Percentiles rank a stretch among this genome's conserved stretches.
Evolutionary conservation across 2,888 invertebrate genomes (phyloP).

Genomic region (Cryptosula pallasiana): DNA sequence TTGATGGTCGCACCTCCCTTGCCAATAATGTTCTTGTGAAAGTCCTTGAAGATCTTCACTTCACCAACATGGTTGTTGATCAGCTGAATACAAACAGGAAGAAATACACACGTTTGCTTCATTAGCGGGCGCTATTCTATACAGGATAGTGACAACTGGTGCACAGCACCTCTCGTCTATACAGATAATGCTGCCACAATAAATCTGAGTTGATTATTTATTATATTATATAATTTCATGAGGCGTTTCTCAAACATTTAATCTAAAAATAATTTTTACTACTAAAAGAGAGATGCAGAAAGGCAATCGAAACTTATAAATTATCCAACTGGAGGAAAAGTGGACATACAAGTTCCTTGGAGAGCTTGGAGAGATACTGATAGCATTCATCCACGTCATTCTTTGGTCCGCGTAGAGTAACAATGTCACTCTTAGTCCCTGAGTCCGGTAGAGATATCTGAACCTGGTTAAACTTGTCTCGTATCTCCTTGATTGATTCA

Average conservation of each 20-base stretch:
- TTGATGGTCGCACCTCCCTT: constrained; percentile 86
- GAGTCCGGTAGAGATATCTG: constrained; percentile 82
- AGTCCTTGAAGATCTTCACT: constrained; percentile 94
- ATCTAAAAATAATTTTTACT: too few relatives aligned
- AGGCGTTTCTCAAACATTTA: too few relatives aligned
- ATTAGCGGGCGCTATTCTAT: too few relatives aligned
- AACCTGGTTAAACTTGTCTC: constrained; percentile 70
- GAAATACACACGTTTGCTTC: not conserved
- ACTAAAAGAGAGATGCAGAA: too few relatives aligned
- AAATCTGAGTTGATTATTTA: too few relatives aligned
- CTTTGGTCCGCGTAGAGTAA: constrained; percentile 89
- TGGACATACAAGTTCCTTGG: constrained; percentile 78
- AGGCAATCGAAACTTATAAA: not conserved
- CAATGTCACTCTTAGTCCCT: constrained; percentile 81
- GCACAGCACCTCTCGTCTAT: too few relatives aligned
- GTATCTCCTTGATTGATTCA: constrained; percentile 84
- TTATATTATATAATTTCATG: too few relatives aligned
- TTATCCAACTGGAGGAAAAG: not conserved
- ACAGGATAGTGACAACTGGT: too few relatives aligned
- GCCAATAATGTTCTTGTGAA: constrained; percentile 95
- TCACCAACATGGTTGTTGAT: constrained; percentile 56
- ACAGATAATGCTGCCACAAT: too few relatives aligned
- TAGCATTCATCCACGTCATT: constrained; percentile 92
- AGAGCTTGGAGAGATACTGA: constrained; percentile 74
- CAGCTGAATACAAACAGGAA: constrained; percentile 32